These are phyloP conservation scores for Flexamia atlantica DNA, from an alignment of 2,888 invertebrate genomes.

Conservation along the genomic window DNA sequence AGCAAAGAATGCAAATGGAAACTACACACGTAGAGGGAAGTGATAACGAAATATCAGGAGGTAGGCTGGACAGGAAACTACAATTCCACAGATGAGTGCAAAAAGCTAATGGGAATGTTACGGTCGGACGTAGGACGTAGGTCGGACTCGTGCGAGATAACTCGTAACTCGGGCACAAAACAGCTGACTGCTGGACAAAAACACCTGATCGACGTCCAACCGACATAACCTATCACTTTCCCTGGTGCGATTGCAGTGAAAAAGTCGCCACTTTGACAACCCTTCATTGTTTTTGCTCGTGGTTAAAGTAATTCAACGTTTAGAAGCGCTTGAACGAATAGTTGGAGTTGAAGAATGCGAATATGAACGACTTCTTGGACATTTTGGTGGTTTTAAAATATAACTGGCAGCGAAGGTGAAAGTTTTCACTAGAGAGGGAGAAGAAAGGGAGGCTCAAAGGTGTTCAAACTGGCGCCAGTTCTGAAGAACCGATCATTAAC, in stretches of 20 bases:
- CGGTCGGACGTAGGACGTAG: slow-evolving; percentile 20
- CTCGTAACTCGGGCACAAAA: slow-evolving; percentile 11
- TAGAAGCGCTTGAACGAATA: too few species aligned
- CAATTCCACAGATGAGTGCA: slow-evolving; percentile 48
- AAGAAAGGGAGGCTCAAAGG: neutral
- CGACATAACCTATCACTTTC: slow-evolving; percentile 4
- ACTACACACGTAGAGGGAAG: slow-evolving; percentile 10
- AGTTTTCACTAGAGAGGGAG: neutral
- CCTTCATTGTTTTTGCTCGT: too few species aligned
- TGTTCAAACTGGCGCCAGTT: neutral
- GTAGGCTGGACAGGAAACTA: slow-evolving; percentile 32
- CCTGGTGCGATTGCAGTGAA: neutral
- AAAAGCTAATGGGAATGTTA: slow-evolving; percentile 42
- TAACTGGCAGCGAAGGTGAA: neutral
- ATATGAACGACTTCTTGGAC: neutral
- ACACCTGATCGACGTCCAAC: neutral
- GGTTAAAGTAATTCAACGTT: too few species aligned
- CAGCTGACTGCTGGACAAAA: slow-evolving; percentile 8
- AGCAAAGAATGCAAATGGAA: neutral
- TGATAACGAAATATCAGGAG: slow-evolving; percentile 25
- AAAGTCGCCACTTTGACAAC: neutral
- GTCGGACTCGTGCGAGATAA: slow-evolving; percentile 23
- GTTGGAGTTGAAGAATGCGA: neutral
- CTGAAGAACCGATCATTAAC: neutral
- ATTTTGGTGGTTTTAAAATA: neutral